Percentiles rank a stretch among this genome's conserved stretches.
These are phyloP conservation scores for Lagocephalus sceleratus DNA, from an alignment of 2,797 vertebrate genomes.

Conservation along the genomic window DNA sequence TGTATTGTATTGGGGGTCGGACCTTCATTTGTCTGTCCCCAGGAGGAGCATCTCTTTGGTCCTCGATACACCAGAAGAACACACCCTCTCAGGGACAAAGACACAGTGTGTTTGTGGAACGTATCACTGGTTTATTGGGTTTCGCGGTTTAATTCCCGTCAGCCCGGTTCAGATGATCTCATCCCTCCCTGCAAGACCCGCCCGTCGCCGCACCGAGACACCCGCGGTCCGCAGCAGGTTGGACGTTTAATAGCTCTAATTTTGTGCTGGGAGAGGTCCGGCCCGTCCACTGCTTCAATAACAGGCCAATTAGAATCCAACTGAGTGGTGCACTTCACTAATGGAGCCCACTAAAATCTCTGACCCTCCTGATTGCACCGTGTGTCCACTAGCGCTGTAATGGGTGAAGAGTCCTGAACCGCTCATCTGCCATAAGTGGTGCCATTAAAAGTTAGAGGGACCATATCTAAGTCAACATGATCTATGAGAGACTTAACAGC, in stretches of 20 bases:
- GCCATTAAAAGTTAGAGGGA: constrained; percentile 74
- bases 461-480: constrained; percentile 68
- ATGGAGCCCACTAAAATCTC: constrained; percentile 74
- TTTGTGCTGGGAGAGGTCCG: constrained; percentile 55
- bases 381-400: constrained; percentile 73
- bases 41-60: too few species aligned
- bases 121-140: too few species aligned
- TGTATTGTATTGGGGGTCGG: too few species aligned
- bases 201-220: too few species aligned
- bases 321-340: constrained; percentile 72
- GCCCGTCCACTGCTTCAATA: constrained; percentile 58
- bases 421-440: constrained; percentile 68
- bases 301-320: constrained; percentile 77
- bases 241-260: constrained; percentile 44
- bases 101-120: too few species aligned
- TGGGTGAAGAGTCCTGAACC: constrained; percentile 70
- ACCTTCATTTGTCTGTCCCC: too few species aligned
- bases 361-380: constrained; percentile 72
- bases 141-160: too few species aligned
- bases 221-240: too few species aligned
- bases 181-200: too few species aligned
- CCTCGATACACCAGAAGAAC: too few species aligned
- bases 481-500: constrained; percentile 67
- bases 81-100: too few species aligned
- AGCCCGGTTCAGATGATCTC: too few species aligned